phyloP scores from a whole-genome alignment of 2,797 vertebrate genomes.

The Sandelia bainsii region DNA sequence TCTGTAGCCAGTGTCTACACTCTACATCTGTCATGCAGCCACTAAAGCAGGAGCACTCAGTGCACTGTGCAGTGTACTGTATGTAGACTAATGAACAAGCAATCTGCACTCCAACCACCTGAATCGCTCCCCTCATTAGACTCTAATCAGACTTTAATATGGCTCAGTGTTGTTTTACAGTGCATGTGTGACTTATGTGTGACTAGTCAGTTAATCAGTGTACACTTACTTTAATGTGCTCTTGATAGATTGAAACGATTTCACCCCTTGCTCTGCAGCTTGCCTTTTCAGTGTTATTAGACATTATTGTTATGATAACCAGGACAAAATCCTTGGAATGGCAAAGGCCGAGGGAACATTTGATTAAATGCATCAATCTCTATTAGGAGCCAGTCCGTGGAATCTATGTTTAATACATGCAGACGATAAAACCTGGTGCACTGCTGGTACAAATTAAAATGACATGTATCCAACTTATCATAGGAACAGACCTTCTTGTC shows the following conservation, averaged over 20 bases:
- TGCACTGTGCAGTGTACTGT: neutral
- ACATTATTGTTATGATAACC: constrained; percentile 76
- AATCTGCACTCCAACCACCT: constrained; percentile 42
- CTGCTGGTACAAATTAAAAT: constrained; percentile 65
- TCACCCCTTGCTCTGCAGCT: constrained; percentile 50
- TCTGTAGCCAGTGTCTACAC: constrained; percentile 32
- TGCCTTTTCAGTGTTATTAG: constrained; percentile 69
- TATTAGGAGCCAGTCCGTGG: constrained; percentile 44
- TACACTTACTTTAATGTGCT: constrained; percentile 71
- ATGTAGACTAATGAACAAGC: constrained; percentile 38
- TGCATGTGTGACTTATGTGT: constrained; percentile 63
- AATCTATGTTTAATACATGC: constrained; percentile 42
- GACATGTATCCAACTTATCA: constrained; percentile 62
- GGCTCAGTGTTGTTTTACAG: constrained; percentile 71
- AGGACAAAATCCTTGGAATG: constrained; percentile 70
- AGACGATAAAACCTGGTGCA: constrained; percentile 53
- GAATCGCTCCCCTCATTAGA: constrained; percentile 61
- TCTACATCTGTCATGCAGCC: constrained; percentile 43
- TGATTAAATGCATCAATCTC: constrained; percentile 85
- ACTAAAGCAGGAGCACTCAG: constrained; percentile 10
- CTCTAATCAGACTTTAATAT: constrained; percentile 73
- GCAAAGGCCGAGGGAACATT: constrained; percentile 71
- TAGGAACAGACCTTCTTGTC: constrained; percentile 33
- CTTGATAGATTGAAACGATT: constrained; percentile 71
- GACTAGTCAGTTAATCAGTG: constrained; percentile 66